Conservation (phyloP, 2,888 invertebrate genomes). For the Monoplex corrugatus region DNA sequence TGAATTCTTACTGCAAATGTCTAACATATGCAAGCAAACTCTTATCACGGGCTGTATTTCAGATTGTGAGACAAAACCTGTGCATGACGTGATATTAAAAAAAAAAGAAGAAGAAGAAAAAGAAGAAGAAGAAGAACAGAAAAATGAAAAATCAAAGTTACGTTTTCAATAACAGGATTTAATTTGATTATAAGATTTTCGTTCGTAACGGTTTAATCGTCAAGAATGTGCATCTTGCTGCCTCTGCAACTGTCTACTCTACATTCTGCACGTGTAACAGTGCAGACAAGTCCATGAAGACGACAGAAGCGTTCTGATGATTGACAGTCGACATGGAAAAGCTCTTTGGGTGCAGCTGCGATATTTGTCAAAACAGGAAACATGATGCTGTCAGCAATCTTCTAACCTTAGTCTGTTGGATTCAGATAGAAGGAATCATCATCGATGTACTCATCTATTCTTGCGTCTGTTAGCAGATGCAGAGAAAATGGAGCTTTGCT, state of each 20-base stretch:
- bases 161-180: too few relatives aligned
- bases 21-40: too few relatives aligned
- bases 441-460: not conserved
- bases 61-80: too few relatives aligned
- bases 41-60: too few relatives aligned
- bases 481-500: too few relatives aligned
- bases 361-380: slow-evolving; percentile 23
- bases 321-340: slow-evolving; percentile 39
- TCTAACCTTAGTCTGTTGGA: slow-evolving; percentile 32
- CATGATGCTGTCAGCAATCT: not conserved
- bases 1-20: too few relatives aligned
- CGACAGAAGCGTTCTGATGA: slow-evolving; percentile 22
- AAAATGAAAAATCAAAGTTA: too few relatives aligned
- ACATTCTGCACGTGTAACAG: not conserved
- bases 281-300: slow-evolving; percentile 34
- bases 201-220: not conserved
- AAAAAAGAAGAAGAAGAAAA: too few relatives aligned
- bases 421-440: not conserved
- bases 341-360: slow-evolving; percentile 34
- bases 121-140: too few relatives aligned
- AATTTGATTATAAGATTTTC: not conserved
- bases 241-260: not conserved
- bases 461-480: slow-evolving; percentile 29
- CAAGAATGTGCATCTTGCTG: not conserved
- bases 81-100: too few relatives aligned